Evolutionary conservation across 2,888 invertebrate genomes (phyloP).

Genomic region (Drosophila mimetica): DNA sequence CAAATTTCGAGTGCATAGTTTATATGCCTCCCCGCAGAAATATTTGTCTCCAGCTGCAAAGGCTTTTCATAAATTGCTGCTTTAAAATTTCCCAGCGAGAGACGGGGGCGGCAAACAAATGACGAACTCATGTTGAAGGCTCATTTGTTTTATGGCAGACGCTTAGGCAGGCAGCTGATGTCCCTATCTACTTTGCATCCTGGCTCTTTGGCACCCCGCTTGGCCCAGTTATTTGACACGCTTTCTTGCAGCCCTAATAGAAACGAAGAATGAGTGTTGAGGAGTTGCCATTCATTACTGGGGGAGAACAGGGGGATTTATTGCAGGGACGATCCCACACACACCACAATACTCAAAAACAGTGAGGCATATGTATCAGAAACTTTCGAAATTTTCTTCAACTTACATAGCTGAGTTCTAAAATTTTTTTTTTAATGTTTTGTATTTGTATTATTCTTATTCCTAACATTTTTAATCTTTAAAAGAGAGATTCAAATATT

Average conservation of each 20-base stretch:
- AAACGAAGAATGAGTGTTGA: constrained; percentile 34
- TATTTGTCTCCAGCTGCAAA: constrained; percentile 28
- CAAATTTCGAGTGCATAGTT: constrained; percentile 56
- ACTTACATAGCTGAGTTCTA: not conserved
- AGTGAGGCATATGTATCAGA: constrained; percentile 5
- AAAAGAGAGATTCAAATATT: too few relatives aligned
- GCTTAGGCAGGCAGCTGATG: constrained; percentile 67
- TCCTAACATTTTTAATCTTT: too few relatives aligned
- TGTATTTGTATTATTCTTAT: too few relatives aligned
- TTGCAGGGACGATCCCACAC: constrained; percentile 18
- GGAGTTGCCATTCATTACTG: constrained; percentile 67
- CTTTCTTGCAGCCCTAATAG: constrained; percentile 55
- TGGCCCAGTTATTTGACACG: constrained; percentile 75
- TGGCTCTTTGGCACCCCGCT: constrained; percentile 19
- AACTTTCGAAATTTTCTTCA: not conserved
- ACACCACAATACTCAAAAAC: not conserved
- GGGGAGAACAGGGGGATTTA: constrained; percentile 22
- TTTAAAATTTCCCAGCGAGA: constrained; percentile 35
- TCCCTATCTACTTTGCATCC: constrained; percentile 11
- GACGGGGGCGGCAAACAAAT: constrained; percentile 54
- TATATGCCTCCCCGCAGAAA: constrained; percentile 30
- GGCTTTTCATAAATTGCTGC: constrained; percentile 48
- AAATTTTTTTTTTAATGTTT: not conserved
- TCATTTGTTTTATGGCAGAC: constrained; percentile 73
- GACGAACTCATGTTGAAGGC: constrained; percentile 76